Conservation (phyloP, 1,140 invertebrate genomes). For the Solenopsis invicta region DNA sequence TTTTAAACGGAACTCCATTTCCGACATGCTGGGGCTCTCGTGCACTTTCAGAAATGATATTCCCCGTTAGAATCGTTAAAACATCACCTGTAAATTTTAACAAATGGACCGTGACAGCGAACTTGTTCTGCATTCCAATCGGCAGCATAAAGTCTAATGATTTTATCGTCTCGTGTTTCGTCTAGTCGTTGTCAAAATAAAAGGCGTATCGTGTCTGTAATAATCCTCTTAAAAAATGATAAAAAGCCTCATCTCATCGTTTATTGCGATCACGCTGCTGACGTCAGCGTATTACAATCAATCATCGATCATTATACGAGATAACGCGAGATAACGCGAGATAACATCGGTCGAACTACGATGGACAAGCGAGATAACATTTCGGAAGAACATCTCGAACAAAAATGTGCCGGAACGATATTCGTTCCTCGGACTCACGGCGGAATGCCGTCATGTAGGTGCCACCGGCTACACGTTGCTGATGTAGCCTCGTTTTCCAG, state of each 20-base stretch:
- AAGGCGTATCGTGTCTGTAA: neutral
- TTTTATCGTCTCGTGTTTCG: neutral
- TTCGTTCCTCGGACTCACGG: neutral
- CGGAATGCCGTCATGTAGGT: neutral
- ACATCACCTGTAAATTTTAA: neutral
- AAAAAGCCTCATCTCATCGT: neutral
- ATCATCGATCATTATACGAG: slow-evolving; percentile 4
- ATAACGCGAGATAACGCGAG: neutral
- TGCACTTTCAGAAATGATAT: slow-evolving; percentile 15
- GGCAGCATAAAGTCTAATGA: neutral
- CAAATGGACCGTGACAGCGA: slow-evolving; percentile 11
- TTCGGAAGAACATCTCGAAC: neutral
- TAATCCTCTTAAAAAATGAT: neutral
- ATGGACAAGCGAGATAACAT: neutral
- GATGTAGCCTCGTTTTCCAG: slow-evolving; percentile 77
- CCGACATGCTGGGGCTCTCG: neutral
- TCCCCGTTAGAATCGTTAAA: slow-evolving; percentile 9
- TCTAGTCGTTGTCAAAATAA: neutral
- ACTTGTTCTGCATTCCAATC: slow-evolving; percentile 15
- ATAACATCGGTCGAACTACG: neutral
- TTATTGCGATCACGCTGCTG: neutral
- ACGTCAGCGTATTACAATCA: neutral
- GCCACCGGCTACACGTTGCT: slow-evolving; percentile 53
- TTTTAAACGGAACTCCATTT: slow-evolving; percentile 3
- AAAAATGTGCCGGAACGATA: neutral